A percentile compares a stretch with the other conserved stretches of the same genome.
Evolutionary conservation across 30 jellyfish, hydroid and myxozoan genomes (phyloP).

Genomic region (Haliclystus octoradiatus): DNA sequence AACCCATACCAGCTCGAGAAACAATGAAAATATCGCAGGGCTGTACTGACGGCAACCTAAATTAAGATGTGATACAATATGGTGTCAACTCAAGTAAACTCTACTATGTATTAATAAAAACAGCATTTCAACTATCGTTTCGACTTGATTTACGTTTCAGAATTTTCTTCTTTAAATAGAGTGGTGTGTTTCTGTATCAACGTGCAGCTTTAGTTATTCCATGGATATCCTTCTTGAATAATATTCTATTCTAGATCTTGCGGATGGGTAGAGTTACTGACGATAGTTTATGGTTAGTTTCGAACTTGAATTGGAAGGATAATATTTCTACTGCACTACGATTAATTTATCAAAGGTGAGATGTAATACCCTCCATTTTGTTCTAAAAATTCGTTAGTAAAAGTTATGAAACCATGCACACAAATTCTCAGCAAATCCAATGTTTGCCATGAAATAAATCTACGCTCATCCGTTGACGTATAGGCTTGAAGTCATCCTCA

Average conservation of each 20-base stretch:
- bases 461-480: not conserved
- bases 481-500: slow-evolving; percentile 10
- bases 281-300: slow-evolving; percentile 13
- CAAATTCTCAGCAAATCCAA: slow-evolving; percentile 6
- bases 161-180: slow-evolving; percentile 1
- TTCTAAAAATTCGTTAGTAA: not conserved
- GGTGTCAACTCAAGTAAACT: too few relatives aligned
- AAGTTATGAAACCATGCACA: slow-evolving; percentile 13
- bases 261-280: slow-evolving; percentile 18
- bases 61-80: too few relatives aligned
- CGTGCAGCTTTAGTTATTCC: slow-evolving; percentile 29
- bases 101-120: too few relatives aligned
- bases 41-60: too few relatives aligned
- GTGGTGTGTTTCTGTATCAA: slow-evolving; percentile 20
- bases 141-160: not conserved
- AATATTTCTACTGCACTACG: slow-evolving; percentile 16
- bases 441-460: slow-evolving; percentile 16
- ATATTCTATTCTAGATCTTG: slow-evolving; percentile 28
- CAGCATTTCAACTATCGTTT: not conserved
- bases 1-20: slow-evolving; percentile 26
- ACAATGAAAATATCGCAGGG: slow-evolving; percentile 16
- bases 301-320: slow-evolving; percentile 11
- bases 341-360: slow-evolving; percentile 6
- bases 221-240: slow-evolving; percentile 13
- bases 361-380: slow-evolving; percentile 2